Percentiles rank a stretch among this genome's conserved stretches.
These are phyloP conservation scores for Sclerodermus sp. DNA, from an alignment of 2,888 invertebrate genomes.

Conservation along the genomic window DNA sequence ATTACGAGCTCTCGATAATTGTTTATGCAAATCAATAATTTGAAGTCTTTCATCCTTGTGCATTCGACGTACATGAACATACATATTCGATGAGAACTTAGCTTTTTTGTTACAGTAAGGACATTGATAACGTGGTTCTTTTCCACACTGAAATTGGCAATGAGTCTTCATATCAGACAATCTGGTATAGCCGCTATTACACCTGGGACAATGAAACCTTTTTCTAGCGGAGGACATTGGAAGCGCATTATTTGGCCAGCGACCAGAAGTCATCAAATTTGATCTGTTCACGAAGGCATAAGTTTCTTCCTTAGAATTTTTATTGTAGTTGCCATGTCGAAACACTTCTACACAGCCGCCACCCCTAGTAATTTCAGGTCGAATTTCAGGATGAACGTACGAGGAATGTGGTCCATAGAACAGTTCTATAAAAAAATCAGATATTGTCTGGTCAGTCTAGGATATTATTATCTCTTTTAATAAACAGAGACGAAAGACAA, in stretches of 20 bases:
- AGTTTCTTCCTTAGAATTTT: conserved; percentile 18
- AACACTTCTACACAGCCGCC: conserved; percentile 7
- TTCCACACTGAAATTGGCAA: conserved; percentile 55
- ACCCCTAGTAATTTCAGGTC: conserved; percentile 4
- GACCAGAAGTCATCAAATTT: conserved; percentile 13
- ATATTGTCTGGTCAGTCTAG: too few relatives aligned
- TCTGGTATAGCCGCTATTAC: conserved; percentile 35
- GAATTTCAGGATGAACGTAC: conserved; percentile 17
- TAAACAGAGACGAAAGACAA: too few relatives aligned
- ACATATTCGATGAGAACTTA: conserved; percentile 51
- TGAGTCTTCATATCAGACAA: conserved; percentile 50
- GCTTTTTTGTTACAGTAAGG: conserved; percentile 50
- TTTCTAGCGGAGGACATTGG: conserved; percentile 15
- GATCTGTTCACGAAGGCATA: too few relatives aligned
- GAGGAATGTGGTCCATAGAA: conserved; percentile 26
- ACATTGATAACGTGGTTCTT: conserved; percentile 55
- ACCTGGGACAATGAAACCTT: conserved; percentile 36
- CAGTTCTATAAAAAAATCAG: conserved; percentile 31
- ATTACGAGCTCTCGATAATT: conserved; percentile 23
- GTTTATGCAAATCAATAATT: conserved; percentile 43
- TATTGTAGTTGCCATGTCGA: too few relatives aligned
- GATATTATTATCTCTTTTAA: too few relatives aligned
- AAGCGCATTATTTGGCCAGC: conserved; percentile 31
- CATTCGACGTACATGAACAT: conserved; percentile 43
- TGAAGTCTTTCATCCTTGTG: conserved; percentile 41